Base-by-base conservation (phyloP, 1,140 invertebrate genomes). In the Pygmarrhopalites habei region DNA sequence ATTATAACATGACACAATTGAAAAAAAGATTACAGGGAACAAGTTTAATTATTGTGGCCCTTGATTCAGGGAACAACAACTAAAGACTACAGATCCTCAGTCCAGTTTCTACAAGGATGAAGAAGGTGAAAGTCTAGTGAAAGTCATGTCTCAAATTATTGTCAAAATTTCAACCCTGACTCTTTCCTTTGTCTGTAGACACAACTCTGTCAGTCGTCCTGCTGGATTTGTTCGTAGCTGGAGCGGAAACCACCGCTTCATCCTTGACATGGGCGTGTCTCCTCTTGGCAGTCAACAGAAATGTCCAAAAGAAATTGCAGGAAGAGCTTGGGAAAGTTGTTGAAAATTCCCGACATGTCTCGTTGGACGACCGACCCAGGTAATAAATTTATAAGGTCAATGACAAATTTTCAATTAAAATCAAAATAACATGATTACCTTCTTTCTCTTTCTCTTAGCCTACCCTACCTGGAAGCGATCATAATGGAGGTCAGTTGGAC, bases 181-280 rank as follows among this genome's bases (percentile, higher is more conserved):
- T 41, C n/a, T 12, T 41, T 41, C 39, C 39, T 41, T 12, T 41
- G 39, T 41, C n/a, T 41, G 39, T 41, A 41, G 39, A 12, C 12
- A 41, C 39, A 12, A 12, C n/a, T 41, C 12, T 41, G 39, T 41
- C 12, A 41, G n/a, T 41, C n/a, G 39, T 41, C 39, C 12, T 68
- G 1, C 21, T 12, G 2, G 66, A 68, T 56, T 51, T 68, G 7
- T 65, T 65, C 29, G 25, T 35, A 21, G 66, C 52, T 21, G 66
- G 66, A 2, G 41, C 62, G 0, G 66, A 62, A 35, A 68, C 62
- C 2, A 59, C 57, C 3, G 41, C 56, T 23, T 30, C 39, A 5
- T 55, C 62, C 19, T 29, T 64, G 0, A 30, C 49, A 3, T 64
- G 62, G 62, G 17, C 49, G 0, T 35, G 51, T 19, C 43, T 64